These are phyloP conservation scores for Hydroisotoma schaefferi DNA, from an alignment of 2,888 invertebrate genomes.

Conservation along the genomic window DNA sequence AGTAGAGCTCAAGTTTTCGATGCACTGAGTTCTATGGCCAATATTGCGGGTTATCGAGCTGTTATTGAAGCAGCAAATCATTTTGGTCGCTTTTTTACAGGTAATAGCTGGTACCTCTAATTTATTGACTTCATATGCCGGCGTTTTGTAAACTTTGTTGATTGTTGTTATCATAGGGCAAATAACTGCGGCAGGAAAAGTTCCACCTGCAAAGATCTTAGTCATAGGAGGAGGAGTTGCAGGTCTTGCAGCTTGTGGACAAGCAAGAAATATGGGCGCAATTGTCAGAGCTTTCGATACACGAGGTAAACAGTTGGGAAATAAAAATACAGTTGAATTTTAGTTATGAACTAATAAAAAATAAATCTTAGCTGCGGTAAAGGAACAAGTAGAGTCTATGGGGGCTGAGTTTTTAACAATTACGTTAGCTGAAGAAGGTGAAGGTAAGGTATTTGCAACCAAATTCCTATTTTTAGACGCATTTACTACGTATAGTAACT, in stretches of 20 bases:
- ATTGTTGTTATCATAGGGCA: too few species aligned
- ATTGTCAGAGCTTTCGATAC: slow-evolving; percentile 86
- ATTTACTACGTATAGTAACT: background rate
- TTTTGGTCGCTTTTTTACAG: slow-evolving; percentile 86
- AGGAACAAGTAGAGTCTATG: slow-evolving; percentile 80
- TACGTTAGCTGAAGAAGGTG: slow-evolving; percentile 69
- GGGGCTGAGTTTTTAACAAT: slow-evolving; percentile 84
- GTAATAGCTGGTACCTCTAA: slow-evolving; percentile 53
- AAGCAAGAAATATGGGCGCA: slow-evolving; percentile 82
- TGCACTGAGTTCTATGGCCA: slow-evolving; percentile 86
- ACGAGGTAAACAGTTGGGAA: too few species aligned
- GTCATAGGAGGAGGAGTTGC: slow-evolving; percentile 88
- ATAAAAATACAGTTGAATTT: too few species aligned
- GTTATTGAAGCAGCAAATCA: slow-evolving; percentile 84
- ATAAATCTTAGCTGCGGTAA: slow-evolving; percentile 71
- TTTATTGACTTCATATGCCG: background rate
- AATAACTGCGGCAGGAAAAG: slow-evolving; percentile 84
- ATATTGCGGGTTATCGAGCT: slow-evolving; percentile 77
- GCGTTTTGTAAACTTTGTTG: slow-evolving; percentile 21
- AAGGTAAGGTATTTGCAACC: slow-evolving; percentile 64
- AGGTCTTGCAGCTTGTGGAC: slow-evolving; percentile 78
- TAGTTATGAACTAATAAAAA: too few species aligned
- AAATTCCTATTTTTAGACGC: too few species aligned
- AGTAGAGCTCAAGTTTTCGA: slow-evolving; percentile 86
- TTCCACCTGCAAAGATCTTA: slow-evolving; percentile 82